Conservation (phyloP, 2,797 vertebrate species). For the Acrocephalus scirpaceus region DNA sequence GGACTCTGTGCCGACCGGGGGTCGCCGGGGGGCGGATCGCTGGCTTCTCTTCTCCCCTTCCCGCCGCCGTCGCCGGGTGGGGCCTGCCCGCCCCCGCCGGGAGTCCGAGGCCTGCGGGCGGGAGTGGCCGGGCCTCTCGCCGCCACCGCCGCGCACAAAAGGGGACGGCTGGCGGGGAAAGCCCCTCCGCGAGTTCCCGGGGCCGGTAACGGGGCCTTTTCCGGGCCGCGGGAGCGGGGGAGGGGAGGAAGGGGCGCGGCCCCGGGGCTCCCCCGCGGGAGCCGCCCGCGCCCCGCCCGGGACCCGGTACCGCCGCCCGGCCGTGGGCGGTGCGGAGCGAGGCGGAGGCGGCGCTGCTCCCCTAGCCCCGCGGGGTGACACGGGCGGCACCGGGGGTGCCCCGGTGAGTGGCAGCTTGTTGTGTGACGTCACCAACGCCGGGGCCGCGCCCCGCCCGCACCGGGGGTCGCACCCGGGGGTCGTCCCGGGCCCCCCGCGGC, state of each 20-base stretch:
- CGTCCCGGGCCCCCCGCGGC: not conserved
- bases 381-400: not conserved
- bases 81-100: not conserved
- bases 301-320: not conserved
- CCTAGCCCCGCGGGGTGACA: not conserved
- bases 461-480: not conserved
- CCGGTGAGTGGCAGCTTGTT: constrained; percentile 28
- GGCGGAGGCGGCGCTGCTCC: not conserved
- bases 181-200: not conserved
- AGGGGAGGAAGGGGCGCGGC: not conserved
- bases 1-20: not conserved
- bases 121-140: not conserved
- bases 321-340: not conserved
- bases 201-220: constrained; percentile 7
- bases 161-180: not conserved
- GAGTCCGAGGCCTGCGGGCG: not conserved
- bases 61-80: not conserved
- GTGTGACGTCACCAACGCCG: constrained; percentile 29
- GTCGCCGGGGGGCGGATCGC: not conserved
- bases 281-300: not conserved
- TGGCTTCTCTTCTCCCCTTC: not conserved
- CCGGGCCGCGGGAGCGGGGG: not conserved
- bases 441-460: not conserved
- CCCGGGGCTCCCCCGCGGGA: not conserved
- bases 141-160: not conserved